phyloP scores from a whole-genome alignment of 1,140 invertebrate genomes.

The Magallana ariakensis region DNA sequence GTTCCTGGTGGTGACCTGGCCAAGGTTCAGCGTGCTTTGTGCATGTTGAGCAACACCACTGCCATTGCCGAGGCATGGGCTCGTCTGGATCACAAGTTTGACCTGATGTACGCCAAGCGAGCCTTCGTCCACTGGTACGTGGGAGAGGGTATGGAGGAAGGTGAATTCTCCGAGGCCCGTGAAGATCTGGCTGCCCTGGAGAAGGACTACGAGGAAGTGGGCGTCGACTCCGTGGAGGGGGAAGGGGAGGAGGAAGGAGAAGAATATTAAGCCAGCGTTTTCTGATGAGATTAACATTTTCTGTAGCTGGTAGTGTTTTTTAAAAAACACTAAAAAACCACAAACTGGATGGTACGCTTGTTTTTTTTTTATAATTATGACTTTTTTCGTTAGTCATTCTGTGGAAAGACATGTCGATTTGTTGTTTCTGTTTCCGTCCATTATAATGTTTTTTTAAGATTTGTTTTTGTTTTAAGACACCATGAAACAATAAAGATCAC shows the following conservation, averaged over 20 bases:
- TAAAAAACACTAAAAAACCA: too few species aligned
- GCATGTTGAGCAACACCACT: constrained; percentile 88
- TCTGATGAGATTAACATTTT: too few species aligned
- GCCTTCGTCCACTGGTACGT: constrained; percentile 79
- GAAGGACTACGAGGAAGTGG: constrained; percentile 61
- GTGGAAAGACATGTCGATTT: too few species aligned
- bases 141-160: constrained; percentile 87
- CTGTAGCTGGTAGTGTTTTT: too few species aligned
- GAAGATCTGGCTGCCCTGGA: constrained; percentile 88
- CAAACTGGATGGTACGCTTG: too few species aligned
- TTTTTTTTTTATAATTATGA: too few species aligned
- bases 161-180: constrained; percentile 90
- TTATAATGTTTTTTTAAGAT: too few species aligned
- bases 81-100: constrained; percentile 83
- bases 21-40: constrained; percentile 78
- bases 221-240: constrained; percentile 56
- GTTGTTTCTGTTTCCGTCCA: too few species aligned
- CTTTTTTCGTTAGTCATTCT: too few species aligned
- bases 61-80: constrained; percentile 88
- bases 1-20: constrained; percentile 88
- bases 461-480: too few species aligned
- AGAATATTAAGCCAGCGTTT: constrained; percentile 42
- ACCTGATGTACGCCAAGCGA: constrained; percentile 83
- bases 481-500: too few species aligned
- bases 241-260: constrained; percentile 58